Evolutionary conservation across 2,888 invertebrate species (phyloP).

Genomic region (Eristalis intricaria): DNA sequence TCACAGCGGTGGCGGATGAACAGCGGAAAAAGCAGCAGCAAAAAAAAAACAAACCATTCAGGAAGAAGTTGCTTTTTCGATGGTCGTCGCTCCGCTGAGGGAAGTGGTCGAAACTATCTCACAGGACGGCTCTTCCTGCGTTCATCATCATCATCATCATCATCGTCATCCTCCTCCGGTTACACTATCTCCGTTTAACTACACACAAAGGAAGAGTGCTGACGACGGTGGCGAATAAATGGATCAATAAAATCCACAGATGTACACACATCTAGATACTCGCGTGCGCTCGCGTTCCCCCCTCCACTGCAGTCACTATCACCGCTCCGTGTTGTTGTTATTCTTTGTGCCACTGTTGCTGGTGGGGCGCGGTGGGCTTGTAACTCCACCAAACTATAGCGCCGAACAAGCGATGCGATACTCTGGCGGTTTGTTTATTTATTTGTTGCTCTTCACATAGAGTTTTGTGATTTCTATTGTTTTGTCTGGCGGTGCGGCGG

Average conservation of each 20-base stretch:
- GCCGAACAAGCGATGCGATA: not conserved
- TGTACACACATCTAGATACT: constrained; percentile 60
- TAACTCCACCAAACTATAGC: constrained; percentile 17
- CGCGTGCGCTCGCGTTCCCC: not conserved
- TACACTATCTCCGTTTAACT: constrained; percentile 61
- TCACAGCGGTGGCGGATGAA: not conserved
- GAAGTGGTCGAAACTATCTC: constrained; percentile 58
- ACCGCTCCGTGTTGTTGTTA: constrained; percentile 18
- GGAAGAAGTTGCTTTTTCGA: not conserved
- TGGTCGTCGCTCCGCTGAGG: not conserved
- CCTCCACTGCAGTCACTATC: not conserved
- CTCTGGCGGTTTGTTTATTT: constrained; percentile 63
- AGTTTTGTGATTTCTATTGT: constrained; percentile 70
- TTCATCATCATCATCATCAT: constrained; percentile 50
- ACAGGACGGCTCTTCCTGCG: constrained; percentile 42
- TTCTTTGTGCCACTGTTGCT: constrained; percentile 14
- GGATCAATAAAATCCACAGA: constrained; percentile 71
- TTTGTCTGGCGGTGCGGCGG: constrained; percentile 30
- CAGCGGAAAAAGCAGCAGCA: not conserved
- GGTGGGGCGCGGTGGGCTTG: not conserved
- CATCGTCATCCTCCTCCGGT: constrained; percentile 41
- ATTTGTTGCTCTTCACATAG: constrained; percentile 62
- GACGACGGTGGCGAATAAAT: constrained; percentile 66
- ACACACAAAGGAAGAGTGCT: constrained; percentile 30
- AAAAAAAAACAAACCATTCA: not conserved